Percentiles rank a stretch among this genome's conserved stretches.
Evolutionary conservation across 2,113 vertebrate genomes (phyloP).

Genomic region (Oncorhynchus tshawytscha): DNA sequence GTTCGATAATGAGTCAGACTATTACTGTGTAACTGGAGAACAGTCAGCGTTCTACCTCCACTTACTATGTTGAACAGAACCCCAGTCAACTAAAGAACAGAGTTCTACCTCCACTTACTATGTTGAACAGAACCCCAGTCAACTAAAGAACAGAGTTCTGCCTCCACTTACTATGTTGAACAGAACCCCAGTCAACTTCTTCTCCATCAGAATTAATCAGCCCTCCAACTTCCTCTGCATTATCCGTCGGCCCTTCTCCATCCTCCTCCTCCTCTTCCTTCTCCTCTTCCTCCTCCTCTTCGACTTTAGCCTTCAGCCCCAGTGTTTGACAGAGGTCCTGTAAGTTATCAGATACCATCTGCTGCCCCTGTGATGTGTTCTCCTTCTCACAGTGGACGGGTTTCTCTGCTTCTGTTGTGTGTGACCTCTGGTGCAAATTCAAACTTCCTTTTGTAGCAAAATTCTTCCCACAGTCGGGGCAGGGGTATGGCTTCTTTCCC

Average conservation of each 20-base stretch:
- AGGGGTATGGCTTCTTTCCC: constrained; percentile 44
- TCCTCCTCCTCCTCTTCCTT: neutral
- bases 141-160: neutral
- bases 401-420: constrained; percentile 61
- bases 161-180: neutral
- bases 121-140: too few relatives aligned
- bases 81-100: too few relatives aligned
- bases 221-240: neutral
- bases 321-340: neutral
- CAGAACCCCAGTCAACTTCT: neutral
- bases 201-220: constrained; percentile 13
- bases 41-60: too few relatives aligned
- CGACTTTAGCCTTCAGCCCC: neutral
- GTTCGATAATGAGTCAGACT: too few relatives aligned
- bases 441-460: constrained; percentile 56
- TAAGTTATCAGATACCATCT: neutral
- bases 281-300: neutral
- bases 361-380: neutral
- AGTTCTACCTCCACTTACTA: too few relatives aligned
- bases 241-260: neutral
- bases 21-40: too few relatives aligned
- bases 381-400: constrained; percentile 39
- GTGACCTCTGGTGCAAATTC: constrained; percentile 60
- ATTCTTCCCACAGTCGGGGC: constrained; percentile 76
- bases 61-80: too few relatives aligned